phyloP scores from a whole-genome alignment of 2,888 invertebrate genomes.

The Lamproptera curius region DNA sequence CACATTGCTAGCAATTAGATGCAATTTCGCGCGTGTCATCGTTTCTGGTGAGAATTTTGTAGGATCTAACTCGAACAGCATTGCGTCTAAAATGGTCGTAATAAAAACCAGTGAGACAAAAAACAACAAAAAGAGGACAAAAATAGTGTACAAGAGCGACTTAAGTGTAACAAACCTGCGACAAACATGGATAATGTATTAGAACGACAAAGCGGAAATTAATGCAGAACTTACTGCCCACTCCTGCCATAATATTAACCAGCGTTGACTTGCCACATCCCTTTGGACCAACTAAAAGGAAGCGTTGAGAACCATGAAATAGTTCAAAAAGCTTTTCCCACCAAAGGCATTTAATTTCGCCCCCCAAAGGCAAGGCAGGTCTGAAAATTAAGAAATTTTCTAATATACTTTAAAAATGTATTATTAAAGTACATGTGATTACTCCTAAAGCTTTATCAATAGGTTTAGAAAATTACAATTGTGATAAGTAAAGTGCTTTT shows the following conservation, averaged over 20 bases:
- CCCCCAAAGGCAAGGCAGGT: constrained; percentile 37
- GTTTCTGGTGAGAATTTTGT: constrained; percentile 30
- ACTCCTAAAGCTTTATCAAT: neutral
- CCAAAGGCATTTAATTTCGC: constrained; percentile 50
- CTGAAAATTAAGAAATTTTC: constrained; percentile 36
- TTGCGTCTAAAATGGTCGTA: constrained; percentile 37
- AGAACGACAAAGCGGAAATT: too few species aligned
- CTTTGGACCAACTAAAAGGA: constrained; percentile 49
- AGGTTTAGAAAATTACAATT: too few species aligned
- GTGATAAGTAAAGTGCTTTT: too few species aligned
- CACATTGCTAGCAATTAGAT: constrained; percentile 34
- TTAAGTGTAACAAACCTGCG: too few species aligned
- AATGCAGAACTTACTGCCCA: constrained; percentile 49
- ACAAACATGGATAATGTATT: too few species aligned
- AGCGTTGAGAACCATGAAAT: constrained; percentile 36
- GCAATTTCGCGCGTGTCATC: constrained; percentile 31
- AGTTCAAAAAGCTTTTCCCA: constrained; percentile 52
- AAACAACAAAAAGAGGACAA: too few species aligned
- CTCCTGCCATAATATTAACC: constrained; percentile 45
- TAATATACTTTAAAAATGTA: too few species aligned
- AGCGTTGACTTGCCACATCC: constrained; percentile 47
- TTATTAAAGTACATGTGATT: neutral
- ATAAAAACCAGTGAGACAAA: too few species aligned
- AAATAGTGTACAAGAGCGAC: too few species aligned
- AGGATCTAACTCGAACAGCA: constrained; percentile 49